A percentile compares a stretch with the other conserved stretches of the same genome.
These are phyloP conservation scores for Volucella zonaria DNA, from an alignment of 2,888 invertebrate genomes.

Conservation along the genomic window DNA sequence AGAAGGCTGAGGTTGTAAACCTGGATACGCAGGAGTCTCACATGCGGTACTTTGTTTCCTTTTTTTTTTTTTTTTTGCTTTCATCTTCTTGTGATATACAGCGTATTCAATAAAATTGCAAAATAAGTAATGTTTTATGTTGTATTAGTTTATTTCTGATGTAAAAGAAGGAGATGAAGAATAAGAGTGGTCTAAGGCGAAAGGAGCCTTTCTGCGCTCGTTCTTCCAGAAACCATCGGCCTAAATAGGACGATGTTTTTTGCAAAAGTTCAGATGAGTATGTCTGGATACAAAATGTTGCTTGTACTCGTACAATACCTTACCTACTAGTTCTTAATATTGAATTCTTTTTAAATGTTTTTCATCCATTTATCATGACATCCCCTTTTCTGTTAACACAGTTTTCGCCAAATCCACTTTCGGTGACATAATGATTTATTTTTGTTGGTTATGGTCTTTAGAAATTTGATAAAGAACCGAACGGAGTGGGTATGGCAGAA, in stretches of 20 bases:
- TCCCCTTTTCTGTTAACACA: slow-evolving; percentile 42
- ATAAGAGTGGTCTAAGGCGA: too few relatives aligned
- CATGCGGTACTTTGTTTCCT: slow-evolving; percentile 7
- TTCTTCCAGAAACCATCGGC: too few relatives aligned
- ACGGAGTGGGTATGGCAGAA: neutral
- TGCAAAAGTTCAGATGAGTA: neutral
- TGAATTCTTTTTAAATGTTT: slow-evolving; percentile 54
- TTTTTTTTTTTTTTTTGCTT: slow-evolving; percentile 14
- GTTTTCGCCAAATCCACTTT: slow-evolving; percentile 56
- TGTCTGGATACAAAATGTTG: neutral
- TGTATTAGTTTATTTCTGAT: slow-evolving; percentile 44
- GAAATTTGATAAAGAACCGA: slow-evolving; percentile 23
- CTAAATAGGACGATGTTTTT: too few relatives aligned
- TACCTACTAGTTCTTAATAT: slow-evolving; percentile 36
- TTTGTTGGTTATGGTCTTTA: slow-evolving; percentile 44
- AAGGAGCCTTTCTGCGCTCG: too few relatives aligned
- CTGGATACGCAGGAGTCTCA: slow-evolving; percentile 8
- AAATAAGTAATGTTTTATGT: slow-evolving; percentile 32
- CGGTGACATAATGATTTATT: slow-evolving; percentile 67
- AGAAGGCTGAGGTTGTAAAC: slow-evolving; percentile 44
- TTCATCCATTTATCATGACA: slow-evolving; percentile 53
- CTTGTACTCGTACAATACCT: too few relatives aligned
- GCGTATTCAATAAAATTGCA: slow-evolving; percentile 62
- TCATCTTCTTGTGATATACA: slow-evolving; percentile 23
- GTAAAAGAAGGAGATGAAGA: neutral